Base-by-base conservation (phyloP, 2,888 invertebrate genomes). In the Temnothorax ravouxi region DNA sequence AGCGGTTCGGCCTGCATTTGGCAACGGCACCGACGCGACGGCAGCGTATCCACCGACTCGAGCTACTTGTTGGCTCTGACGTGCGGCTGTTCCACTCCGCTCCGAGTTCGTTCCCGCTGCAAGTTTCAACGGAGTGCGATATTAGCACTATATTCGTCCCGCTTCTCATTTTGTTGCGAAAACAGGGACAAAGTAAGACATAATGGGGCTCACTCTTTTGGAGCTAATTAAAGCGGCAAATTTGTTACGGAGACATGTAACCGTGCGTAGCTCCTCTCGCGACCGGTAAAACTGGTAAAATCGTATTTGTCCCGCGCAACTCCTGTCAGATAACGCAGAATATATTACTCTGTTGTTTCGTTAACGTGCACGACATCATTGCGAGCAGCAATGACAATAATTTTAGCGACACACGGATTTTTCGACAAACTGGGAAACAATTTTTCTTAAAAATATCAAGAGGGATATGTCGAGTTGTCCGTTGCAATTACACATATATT, bases 1-100 rank as follows among this genome's bases (percentile, higher is more conserved):
- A 90, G 87, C 89, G 79, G 84, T 81, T 85, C 83, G 83, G 64
- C 75, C 86, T 88, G 88, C 87, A 88, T 89, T 91, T 90, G 91
- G 89, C 90, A 91, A 89, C 82, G 82, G 87, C 84, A 79, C 41
- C 77, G 88, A 85, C 82, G 67, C 62, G 84, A 25, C 82, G 77
- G 85, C 82, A 85, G 88, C 79, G 86, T 90, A 83, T 69, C 64
- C 86, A 80, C 66, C 77, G 88, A 85, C 82, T 71, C 72, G 66
- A 74, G 79, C 91, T 87, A 91, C 91, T 91, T 88, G 84, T 89
- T 87, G 86, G 90, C 75, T 56, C 29, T 83, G 74, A 82, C 79
- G 71, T 74, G 79, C 79, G 72, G 79, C 79, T 79, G 72, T 71
- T 80, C 72, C 56, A 38, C 71, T 79, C 44, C 52, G 25, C 66